Base-by-base conservation (phyloP, 2,113 vertebrate genomes). In the Myxocyprinus asiaticus region DNA sequence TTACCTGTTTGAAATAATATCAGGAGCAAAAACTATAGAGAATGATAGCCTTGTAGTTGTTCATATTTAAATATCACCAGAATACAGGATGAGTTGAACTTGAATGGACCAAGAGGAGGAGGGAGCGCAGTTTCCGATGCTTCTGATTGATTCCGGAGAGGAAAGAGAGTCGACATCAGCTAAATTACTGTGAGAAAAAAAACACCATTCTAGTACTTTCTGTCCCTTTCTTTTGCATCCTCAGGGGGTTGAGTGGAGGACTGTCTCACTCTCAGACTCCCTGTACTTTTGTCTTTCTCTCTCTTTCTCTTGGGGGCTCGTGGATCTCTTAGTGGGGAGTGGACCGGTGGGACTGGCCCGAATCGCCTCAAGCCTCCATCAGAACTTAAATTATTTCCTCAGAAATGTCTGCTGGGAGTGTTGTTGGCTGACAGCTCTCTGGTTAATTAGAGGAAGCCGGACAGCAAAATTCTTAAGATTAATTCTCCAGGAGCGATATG, bases 251-350 rank as follows among this genome's bases (percentile, higher is more conserved):
- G 69, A 78, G 64, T 78, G 56, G 33, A 71, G 66, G 62, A 67
- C 65, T 59, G 14, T 67, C 58, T 82, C 75, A 65, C 78, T 80
- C 9, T 66, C 48, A 14, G 17, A 33, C 81, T 70, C 22, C 1
- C 22, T 33, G 7, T 68, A 55, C 50, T 47, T 58, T 63, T 33
- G 6, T 63, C 56, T 75, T 55, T 76, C 80, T 70, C 1, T 80
- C 43, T 75, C 68, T 87, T 85, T 88, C 89, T 87, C 59, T n/a
- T 84, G 88, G 89, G 88, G 87, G 85, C 87, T 89, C 87, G 89
- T 91, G 63, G 82, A 66, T 42, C 51, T 71, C 81, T 80, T 84
- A 73, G 71, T 62, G 76, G 71, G 14, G 6, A 59, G 56, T 50
- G 72, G 53, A 61, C 33, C 70, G 63, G 55, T 56, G 58, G 78